phyloP scores from a whole-genome alignment of 2,113 vertebrate species.

The Eclectus roratus region DNA sequence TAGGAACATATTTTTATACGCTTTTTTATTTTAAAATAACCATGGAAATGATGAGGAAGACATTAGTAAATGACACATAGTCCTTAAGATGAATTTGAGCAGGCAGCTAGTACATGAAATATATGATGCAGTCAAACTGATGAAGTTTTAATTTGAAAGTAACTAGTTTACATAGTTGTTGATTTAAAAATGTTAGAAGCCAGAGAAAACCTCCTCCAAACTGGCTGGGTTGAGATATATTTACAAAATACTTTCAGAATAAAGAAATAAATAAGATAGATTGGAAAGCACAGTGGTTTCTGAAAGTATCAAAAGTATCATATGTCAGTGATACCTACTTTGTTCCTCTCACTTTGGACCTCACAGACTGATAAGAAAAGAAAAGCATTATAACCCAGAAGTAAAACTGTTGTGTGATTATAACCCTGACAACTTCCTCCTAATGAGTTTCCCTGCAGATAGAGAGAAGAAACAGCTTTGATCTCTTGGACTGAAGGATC shows the following conservation, averaged over 20 bases:
- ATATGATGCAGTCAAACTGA: not conserved
- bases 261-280: not conserved
- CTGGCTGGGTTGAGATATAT: not conserved
- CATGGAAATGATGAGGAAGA: not conserved
- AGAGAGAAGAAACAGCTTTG: constrained; percentile 76
- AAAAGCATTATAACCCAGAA: constrained; percentile 73
- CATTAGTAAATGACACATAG: not conserved
- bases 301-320: constrained; percentile 55
- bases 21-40: not conserved
- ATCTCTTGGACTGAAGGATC: constrained; percentile 70
- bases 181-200: not conserved
- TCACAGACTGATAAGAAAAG: constrained; percentile 77
- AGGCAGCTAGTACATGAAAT: not conserved
- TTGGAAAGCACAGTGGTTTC: not conserved
- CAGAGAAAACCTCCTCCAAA: not conserved
- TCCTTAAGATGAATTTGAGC: not conserved
- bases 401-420: constrained; percentile 78
- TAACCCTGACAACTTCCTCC: constrained; percentile 75
- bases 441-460: constrained; percentile 79
- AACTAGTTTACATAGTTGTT: not conserved
- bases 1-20: not conserved
- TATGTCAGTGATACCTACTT: constrained; percentile 75
- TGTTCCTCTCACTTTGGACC: constrained; percentile 77
- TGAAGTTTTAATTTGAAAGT: not conserved
- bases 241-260: not conserved